These are phyloP conservation scores for Cololabis saira DNA, from an alignment of 2,113 vertebrate species.

Conservation along the genomic window DNA sequence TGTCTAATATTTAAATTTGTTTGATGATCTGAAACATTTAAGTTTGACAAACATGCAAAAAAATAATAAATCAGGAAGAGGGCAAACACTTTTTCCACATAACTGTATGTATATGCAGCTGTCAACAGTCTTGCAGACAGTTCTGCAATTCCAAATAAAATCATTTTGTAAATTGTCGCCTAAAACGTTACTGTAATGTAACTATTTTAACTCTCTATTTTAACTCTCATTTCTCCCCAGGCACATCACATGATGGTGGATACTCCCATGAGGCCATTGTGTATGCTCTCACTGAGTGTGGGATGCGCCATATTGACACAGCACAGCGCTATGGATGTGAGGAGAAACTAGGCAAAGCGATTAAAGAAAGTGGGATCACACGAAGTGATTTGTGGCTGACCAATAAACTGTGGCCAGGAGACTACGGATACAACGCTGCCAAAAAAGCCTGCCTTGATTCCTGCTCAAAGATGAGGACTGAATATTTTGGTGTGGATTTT, in stretches of 20 bases:
- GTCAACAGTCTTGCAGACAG: too few species aligned
- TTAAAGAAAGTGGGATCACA: slow-evolving; percentile 77
- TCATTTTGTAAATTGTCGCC: too few species aligned
- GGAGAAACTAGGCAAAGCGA: slow-evolving; percentile 72
- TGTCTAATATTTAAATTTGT: too few species aligned
- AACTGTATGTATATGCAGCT: too few species aligned
- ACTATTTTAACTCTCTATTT: background rate
- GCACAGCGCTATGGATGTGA: slow-evolving; percentile 84
- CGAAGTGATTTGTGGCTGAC: slow-evolving; percentile 84
- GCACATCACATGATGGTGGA: slow-evolving; percentile 81
- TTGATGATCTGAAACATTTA: too few species aligned
- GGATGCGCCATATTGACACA: slow-evolving; percentile 83
- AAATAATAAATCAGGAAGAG: too few species aligned
- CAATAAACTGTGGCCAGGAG: slow-evolving; percentile 83
- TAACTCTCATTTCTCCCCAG: slow-evolving; percentile 37
- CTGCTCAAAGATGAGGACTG: slow-evolving; percentile 78
- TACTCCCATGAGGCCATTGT: slow-evolving; percentile 81
- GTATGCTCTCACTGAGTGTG: slow-evolving; percentile 79
- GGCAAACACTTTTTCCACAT: too few species aligned
- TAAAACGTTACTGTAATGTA: too few species aligned
- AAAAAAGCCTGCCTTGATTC: slow-evolving; percentile 81
- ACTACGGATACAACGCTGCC: slow-evolving; percentile 80
- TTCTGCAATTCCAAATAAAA: too few species aligned
- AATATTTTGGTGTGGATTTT: slow-evolving; percentile 77
- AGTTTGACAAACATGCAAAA: too few species aligned